These are phyloP conservation scores for Uloborus plumipes DNA, from an alignment of 2,888 invertebrate genomes.

Conservation along the genomic window DNA sequence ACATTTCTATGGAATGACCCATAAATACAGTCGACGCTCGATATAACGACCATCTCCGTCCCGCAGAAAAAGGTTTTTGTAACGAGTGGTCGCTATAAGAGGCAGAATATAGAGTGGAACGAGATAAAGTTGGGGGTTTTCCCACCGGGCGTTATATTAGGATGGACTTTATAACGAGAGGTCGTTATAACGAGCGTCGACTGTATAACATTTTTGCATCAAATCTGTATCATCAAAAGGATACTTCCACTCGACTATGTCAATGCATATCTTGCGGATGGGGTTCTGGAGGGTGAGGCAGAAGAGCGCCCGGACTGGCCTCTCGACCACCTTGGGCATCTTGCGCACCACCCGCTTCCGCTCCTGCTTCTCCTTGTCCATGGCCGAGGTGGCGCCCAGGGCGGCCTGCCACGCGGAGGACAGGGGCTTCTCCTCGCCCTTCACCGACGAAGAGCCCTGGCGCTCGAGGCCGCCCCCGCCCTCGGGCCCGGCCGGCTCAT, in stretches of 20 bases:
- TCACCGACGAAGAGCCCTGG: conserved; percentile 19
- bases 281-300: conserved; percentile 96
- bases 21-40: no score
- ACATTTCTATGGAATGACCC: no score
- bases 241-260: conserved; percentile 99
- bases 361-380: conserved; percentile 70
- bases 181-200: no score
- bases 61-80: no score
- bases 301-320: conserved; percentile 92
- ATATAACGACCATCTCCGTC: no score
- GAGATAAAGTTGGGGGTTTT: no score
- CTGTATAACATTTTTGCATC: no score
- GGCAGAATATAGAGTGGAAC: no score
- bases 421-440: conserved; percentile 69
- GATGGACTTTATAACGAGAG: no score
- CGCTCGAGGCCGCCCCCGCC: conserved; percentile 20
- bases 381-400: conserved; percentile 72
- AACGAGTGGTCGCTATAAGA: no score
- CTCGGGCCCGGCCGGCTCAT: conserved; percentile 18
- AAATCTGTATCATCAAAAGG: conserved; percentile 78
- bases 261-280: conserved; percentile 93
- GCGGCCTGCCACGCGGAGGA: conserved; percentile 75
- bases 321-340: conserved; percentile 79
- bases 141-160: no score
- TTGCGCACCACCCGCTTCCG: conserved; percentile 74